phyloP scores from a whole-genome alignment of 2,797 vertebrate genomes.

The Bradypus variegatus region DNA sequence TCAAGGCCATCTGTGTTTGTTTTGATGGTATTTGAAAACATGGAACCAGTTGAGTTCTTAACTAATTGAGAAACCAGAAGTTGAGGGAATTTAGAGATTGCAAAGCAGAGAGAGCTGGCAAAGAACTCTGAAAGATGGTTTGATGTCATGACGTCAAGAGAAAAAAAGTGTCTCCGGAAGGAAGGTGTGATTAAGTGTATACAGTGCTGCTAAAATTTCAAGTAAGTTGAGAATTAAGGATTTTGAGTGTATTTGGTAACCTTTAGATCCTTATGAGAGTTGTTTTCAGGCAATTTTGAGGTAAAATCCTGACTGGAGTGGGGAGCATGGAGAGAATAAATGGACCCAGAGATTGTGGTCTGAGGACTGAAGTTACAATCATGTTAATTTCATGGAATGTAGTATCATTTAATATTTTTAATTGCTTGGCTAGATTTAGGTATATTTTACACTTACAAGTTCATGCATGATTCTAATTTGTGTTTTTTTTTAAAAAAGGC shows the following conservation, averaged over 20 bases:
- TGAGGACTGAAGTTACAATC: neutral
- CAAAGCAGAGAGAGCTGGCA: neutral
- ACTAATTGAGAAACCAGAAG: neutral
- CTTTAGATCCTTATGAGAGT: neutral
- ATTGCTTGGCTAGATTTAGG: neutral
- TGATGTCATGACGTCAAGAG: neutral
- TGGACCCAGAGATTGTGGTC: neutral
- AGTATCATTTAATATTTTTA: neutral
- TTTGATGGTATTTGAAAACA: neutral
- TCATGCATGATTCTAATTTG: neutral
- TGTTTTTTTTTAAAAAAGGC: neutral
- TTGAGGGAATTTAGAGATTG: neutral
- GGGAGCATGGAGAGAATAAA: neutral
- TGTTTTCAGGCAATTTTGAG: neutral
- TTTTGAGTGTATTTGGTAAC: neutral
- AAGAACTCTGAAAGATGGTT: neutral
- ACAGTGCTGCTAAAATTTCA: neutral
- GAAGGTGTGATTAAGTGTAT: neutral
- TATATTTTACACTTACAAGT: neutral
- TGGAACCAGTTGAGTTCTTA: neutral
- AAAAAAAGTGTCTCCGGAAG: neutral
- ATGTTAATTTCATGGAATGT: neutral
- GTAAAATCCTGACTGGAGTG: neutral
- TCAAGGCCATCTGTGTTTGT: neutral
- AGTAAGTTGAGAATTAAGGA: neutral